Evolutionary conservation across 2,888 invertebrate species (phyloP), one percentile per base, ranked within the genome.

Genomic region (Eledone cirrhosa): DNA sequence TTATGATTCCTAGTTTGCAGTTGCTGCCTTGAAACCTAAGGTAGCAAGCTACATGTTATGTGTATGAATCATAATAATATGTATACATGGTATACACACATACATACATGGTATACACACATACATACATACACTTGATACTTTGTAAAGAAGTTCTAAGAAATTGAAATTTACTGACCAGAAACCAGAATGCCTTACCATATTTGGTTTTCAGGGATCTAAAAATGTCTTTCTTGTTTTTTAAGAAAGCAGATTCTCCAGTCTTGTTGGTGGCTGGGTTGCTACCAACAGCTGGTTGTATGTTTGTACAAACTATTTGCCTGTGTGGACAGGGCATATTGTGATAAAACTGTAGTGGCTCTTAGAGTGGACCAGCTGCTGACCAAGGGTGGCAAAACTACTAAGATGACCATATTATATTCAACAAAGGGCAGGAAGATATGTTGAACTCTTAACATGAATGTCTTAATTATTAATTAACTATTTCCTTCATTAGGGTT

Each of bases 381-480:
- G 63, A 24, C 13, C 22, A 33, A 31, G n/a, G 72, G n/a, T 22
- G 22, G 31, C 27, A 4, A 1, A 41, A 72, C 31, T 8, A n/a
- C n/a, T n/a, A 22, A 33, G 41, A 41, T 41, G 41, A 41, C 41
- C 22, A 22, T 41, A 41, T 72, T 41, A 22, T 41, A 41, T 72
- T 41, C 27, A 41, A 13, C 31, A 41, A 72, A 41, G 72, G 72
- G 72, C 72, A 72, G 72, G 72, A 72, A 72, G 72, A 31, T n/a
- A 72, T 41, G 41, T 41, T 72, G 72, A 72, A 72, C 41, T 72
- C 41, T 63, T 41, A 41, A 41, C 41, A 41, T 19, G 41, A 22
- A 72, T 72, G 22, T 72, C 41, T 72, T 41, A n/a, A 72, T 33
- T 41, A 41, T n/a, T 33, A 41, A 13, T 72, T 67, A 31, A 7